Percentiles rank a stretch among this genome's conserved stretches.
Conservation (phyloP, 2,888 invertebrate species). For the Norana najaformis region DNA sequence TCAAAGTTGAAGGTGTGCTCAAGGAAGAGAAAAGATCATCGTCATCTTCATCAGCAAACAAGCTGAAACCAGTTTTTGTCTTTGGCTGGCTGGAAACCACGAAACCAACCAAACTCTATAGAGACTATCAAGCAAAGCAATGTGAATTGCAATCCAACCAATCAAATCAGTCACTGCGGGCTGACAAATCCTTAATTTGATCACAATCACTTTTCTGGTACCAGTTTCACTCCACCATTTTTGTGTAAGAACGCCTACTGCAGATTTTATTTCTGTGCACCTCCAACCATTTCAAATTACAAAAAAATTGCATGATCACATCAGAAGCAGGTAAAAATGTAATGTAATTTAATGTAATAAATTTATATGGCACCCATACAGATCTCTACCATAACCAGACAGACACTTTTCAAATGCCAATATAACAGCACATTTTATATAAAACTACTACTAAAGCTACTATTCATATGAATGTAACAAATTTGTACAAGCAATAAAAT, state of each 20-base stretch:
- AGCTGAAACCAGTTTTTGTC: constrained; percentile 8
- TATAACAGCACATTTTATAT: too few relatives aligned
- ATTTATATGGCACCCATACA: too few relatives aligned
- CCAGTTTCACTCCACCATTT: background rate
- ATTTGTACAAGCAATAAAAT: too few relatives aligned
- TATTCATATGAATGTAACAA: too few relatives aligned
- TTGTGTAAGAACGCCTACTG: too few relatives aligned
- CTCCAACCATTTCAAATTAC: background rate
- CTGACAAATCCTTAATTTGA: background rate
- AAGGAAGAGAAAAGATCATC: constrained; percentile 16
- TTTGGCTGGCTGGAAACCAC: constrained; percentile 1
- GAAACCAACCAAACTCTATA: background rate
- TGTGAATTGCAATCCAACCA: background rate
- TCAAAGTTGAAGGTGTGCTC: background rate
- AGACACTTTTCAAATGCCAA: too few relatives aligned
- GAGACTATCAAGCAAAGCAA: background rate
- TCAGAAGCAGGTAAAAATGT: too few relatives aligned
- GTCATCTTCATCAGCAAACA: constrained; percentile 24
- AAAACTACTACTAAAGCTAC: too few relatives aligned
- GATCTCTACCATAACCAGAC: too few relatives aligned
- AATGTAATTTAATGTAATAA: too few relatives aligned
- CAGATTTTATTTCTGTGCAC: background rate
- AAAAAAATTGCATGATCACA: background rate
- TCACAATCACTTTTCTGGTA: too few relatives aligned
- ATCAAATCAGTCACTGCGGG: background rate